phyloP scores from a whole-genome alignment of 2,113 vertebrate species.

The Chamaetylas fuelleborni region DNA sequence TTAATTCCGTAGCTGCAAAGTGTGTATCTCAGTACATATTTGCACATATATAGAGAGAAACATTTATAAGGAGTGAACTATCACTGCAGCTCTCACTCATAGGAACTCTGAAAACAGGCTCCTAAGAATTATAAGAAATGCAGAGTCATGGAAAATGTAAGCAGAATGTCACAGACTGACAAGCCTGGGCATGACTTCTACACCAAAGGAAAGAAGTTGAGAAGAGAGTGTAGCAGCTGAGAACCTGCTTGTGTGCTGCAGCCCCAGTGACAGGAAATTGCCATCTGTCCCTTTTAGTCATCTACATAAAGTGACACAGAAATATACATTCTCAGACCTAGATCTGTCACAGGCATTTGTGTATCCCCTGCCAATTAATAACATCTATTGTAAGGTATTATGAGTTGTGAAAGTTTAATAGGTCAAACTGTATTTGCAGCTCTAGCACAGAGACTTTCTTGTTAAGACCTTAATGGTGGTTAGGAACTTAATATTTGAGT shows the following conservation, averaged over 20 bases:
- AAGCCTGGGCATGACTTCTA: not conserved
- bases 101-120: not conserved
- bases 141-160: not conserved
- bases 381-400: not conserved
- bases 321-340: not conserved
- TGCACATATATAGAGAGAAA: not conserved
- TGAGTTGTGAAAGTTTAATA: not conserved
- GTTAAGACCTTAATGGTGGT: not conserved
- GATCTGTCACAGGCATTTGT: not conserved
- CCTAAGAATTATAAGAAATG: not conserved
- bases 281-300: not conserved
- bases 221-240: not conserved
- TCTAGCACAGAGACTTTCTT: not conserved
- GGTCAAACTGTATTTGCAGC: not conserved
- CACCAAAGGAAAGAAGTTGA: not conserved
- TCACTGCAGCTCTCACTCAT: not conserved
- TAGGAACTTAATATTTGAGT: not conserved
- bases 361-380: not conserved
- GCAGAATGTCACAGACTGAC: not conserved
- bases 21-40: not conserved
- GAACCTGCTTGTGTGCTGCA: not conserved
- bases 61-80: not conserved
- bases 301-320: not conserved
- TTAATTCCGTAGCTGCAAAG: not conserved
- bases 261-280: not conserved